phyloP scores from a whole-genome alignment of 2,797 vertebrate genomes.

The Falco peregrinus region DNA sequence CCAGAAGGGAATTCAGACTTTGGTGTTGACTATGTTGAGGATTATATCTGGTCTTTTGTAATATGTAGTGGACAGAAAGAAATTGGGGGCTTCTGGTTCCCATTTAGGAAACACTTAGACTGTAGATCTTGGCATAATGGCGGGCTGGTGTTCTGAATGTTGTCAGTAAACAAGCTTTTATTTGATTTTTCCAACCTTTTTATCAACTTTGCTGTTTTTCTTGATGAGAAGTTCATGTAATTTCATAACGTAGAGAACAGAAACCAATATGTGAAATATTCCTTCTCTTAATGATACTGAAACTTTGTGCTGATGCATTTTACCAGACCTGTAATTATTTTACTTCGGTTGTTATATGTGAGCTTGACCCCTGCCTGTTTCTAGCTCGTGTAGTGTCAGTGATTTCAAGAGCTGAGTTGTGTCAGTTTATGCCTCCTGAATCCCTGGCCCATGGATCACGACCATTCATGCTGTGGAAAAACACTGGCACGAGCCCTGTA shows the following conservation, averaged over 20 bases:
- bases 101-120: neutral
- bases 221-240: neutral
- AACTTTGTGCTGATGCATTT: neutral
- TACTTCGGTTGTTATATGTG: accelerated
- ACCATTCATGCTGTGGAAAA: neutral
- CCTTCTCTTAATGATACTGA: neutral
- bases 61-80: neutral
- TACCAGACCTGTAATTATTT: neutral
- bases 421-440: neutral
- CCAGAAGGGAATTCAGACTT: neutral
- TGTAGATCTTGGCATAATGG: neutral
- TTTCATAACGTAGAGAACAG: neutral
- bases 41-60: neutral
- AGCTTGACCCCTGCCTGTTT: neutral
- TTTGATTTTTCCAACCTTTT: neutral
- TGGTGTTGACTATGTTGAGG: neutral
- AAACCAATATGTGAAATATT: neutral
- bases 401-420: neutral
- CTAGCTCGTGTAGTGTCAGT: accelerated
- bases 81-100: neutral
- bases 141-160: neutral
- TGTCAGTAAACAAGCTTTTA: neutral
- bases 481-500: accelerated
- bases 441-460: neutral
- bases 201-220: neutral